Evolutionary conservation across 2,888 invertebrate genomes (phyloP).

Genomic region (Drosophila bunnanda): DNA sequence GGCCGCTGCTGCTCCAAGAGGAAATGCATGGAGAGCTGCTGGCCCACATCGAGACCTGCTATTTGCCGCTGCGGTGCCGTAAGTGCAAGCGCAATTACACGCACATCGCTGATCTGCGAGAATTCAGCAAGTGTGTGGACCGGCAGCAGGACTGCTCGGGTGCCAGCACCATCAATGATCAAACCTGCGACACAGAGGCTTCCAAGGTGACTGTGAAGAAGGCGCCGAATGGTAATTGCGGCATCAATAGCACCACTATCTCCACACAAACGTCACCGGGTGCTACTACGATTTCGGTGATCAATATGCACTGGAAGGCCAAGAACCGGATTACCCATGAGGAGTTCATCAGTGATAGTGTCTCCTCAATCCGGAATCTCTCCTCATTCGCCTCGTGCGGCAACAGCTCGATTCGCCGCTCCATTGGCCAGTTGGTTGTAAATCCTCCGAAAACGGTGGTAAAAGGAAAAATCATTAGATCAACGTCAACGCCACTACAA

Average conservation of each 20-base stretch:
- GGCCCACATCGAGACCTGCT: constrained; percentile 78
- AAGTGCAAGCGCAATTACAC: constrained; percentile 80
- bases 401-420: too few species aligned
- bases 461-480: too few species aligned
- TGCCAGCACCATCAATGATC: constrained; percentile 33
- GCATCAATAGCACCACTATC: constrained; percentile 58
- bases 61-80: constrained; percentile 82
- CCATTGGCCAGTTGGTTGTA: too few species aligned
- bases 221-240: not conserved
- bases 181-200: constrained; percentile 57
- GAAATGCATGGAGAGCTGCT: constrained; percentile 74
- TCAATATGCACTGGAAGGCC: constrained; percentile 81
- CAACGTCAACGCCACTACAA: too few species aligned
- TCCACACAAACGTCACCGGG: constrained; percentile 81
- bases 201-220: constrained; percentile 74
- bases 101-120: constrained; percentile 63
- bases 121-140: constrained; percentile 72
- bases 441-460: too few species aligned
- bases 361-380: too few species aligned
- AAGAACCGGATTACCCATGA: constrained; percentile 75
- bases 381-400: too few species aligned
- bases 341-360: too few species aligned
- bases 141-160: constrained; percentile 43
- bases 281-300: constrained; percentile 79
- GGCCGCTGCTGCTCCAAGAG: too few species aligned